These are phyloP conservation scores for Xiphophorus hellerii DNA, from an alignment of 2,113 vertebrate species.

Conservation along the genomic window DNA sequence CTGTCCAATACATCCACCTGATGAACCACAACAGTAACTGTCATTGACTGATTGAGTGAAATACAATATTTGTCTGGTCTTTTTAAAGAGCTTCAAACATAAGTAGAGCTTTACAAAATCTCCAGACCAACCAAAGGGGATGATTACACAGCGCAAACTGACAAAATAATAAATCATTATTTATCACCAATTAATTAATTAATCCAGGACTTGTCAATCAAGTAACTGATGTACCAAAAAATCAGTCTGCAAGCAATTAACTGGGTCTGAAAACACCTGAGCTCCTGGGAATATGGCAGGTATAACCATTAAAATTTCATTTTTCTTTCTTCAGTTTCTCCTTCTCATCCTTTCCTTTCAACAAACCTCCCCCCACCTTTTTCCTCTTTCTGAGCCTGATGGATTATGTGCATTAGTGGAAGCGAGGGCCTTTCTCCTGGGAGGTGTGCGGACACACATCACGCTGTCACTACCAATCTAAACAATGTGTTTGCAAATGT, in stretches of 20 bases:
- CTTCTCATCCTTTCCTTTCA: slow-evolving; percentile 15
- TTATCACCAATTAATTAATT: slow-evolving; percentile 29
- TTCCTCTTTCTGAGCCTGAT: slow-evolving; percentile 55
- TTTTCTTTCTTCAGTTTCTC: slow-evolving; percentile 27
- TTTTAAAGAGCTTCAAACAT: slow-evolving; percentile 9
- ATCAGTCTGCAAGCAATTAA: slow-evolving; percentile 3
- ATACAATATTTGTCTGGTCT: background rate
- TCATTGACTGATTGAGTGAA: background rate
- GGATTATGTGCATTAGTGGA: slow-evolving; percentile 66
- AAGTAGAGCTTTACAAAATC: background rate
- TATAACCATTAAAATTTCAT: slow-evolving; percentile 34
- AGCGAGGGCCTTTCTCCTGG: slow-evolving; percentile 52
- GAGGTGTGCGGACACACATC: slow-evolving; percentile 64
- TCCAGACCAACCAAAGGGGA: background rate
- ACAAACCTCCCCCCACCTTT: slow-evolving; percentile 11
- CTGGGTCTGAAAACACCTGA: background rate
- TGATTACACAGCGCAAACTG: background rate
- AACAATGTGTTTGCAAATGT: slow-evolving; percentile 6
- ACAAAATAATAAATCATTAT: slow-evolving; percentile 15
- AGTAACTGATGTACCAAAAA: slow-evolving; percentile 10
- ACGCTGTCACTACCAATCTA: slow-evolving; percentile 45
- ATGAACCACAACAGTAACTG: background rate
- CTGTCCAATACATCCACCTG: slow-evolving; percentile 99
- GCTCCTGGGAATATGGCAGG: slow-evolving; percentile 29
- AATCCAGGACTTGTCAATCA: slow-evolving; percentile 32